Evolutionary conservation across 2,113 vertebrate species (phyloP), one percentile per base, ranked within the genome.

Genomic region (Ptychochromis oligacanthus): DNA sequence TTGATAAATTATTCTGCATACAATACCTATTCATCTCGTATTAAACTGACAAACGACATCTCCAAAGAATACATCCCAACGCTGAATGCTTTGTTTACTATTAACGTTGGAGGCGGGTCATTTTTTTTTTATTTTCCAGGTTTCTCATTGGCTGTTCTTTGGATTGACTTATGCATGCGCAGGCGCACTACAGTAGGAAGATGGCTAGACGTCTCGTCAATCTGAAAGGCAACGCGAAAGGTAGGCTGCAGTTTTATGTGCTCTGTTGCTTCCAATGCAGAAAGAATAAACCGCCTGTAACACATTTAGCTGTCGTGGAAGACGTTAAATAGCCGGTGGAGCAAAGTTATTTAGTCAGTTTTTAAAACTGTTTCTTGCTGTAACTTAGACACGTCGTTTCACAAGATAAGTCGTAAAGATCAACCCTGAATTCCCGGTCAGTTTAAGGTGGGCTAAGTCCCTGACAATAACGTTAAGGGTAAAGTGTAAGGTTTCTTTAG

Each of bases 101-200:
- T 67, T 52, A 24, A 59, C 36, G 1, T 15, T 2, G 5, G 55
- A 56, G 91, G 88, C 89, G 87, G 90, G 89, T 22, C 79, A 1
- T 26, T 0, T 52, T 12, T 26, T 0, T 52, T 12, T 6, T 49
- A 0, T 2, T 72, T 58, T 79, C 8, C 15, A 18, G n/a, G 0
- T 6, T 26, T 5, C 14, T 79, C 36, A 94, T 95, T 95, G 92
- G 93, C 40, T 83, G 3, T 7, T 36, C 4, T 0, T 7, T 10
- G 59, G 81, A 87, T 9, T 79, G 92, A 81, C 77, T 2, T 15
- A 14, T 28, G 1, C 2, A 0, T 12, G 82, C 91, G 93, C 92
- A 85, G 1, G 86, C 86, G 90, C 85, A 55, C 4, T 38, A 26
- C 2, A 82, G 57, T 20, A 62, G 87, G 88, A 93, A 92, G n/a